Percentiles rank a stretch among this genome's conserved stretches.
Conservation (phyloP, 2,797 vertebrate genomes). For the Anas bahamensis region DNA sequence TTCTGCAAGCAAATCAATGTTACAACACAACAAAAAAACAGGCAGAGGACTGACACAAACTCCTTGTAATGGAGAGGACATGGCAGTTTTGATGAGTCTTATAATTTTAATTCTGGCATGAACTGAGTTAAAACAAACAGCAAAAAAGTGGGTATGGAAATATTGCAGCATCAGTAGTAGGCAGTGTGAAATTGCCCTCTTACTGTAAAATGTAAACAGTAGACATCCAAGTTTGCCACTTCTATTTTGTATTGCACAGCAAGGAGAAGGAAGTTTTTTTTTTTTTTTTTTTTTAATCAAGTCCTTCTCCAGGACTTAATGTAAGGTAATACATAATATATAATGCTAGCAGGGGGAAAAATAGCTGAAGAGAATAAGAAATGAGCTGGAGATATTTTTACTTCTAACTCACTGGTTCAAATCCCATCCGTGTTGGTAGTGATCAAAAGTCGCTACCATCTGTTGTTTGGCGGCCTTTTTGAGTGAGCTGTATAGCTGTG, state of each 20-base stretch:
- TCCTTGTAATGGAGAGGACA: not conserved
- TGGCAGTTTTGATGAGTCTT: not conserved
- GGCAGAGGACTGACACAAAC: not conserved
- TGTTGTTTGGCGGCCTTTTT: constrained; percentile 15
- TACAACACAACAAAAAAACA: not conserved
- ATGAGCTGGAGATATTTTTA: constrained; percentile 6
- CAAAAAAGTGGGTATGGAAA: constrained; percentile 22
- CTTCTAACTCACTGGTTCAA: not conserved
- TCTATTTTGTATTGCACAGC: constrained; percentile 8
- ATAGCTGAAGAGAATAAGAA: not conserved
- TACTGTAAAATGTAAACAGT: constrained; percentile 28
- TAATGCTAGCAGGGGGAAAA: not conserved
- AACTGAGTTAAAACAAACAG: constrained; percentile 3
- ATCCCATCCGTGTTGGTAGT: not conserved
- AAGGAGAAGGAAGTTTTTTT: not conserved
- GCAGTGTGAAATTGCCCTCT: constrained; percentile 53
- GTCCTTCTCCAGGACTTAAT: not conserved
- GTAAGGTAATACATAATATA: constrained; percentile 1
- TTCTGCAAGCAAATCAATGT: not conserved
- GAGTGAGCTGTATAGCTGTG: not conserved
- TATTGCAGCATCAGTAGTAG: constrained; percentile 31
- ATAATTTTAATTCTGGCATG: not conserved
- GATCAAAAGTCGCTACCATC: constrained; percentile 2
- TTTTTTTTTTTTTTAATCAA: not conserved
- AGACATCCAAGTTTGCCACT: not conserved